Percentiles rank a stretch among this genome's conserved stretches.
Evolutionary conservation across 2,113 vertebrate genomes (phyloP).

Genomic region (Danio rerio): GRCz12tu NC_133196.1:25436001-25436500

Average conservation of each 20-base stretch:
- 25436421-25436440: conserved; percentile 73
- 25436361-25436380: conserved; percentile 72
- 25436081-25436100: neutral
- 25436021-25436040: too few species aligned
- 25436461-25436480: conserved; percentile 61
- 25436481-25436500: conserved; percentile 62
- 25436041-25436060: too few species aligned
- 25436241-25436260: neutral
- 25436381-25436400: conserved; percentile 76
- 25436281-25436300: conserved; percentile 67
- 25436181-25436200: neutral
- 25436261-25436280: conserved; percentile 53
- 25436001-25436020: too few species aligned
- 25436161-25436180: neutral
- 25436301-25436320: conserved; percentile 66
- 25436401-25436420: conserved; percentile 68
- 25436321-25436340: conserved; percentile 69
- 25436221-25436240: neutral
- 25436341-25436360: conserved; percentile 79
- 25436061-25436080: neutral
- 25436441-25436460: conserved; percentile 72
- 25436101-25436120: neutral
- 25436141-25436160: neutral
- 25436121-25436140: neutral
- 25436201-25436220: neutral